These are phyloP conservation scores for Lysandra bellargus DNA, from an alignment of 2,888 invertebrate species.

Conservation along the genomic window DNA sequence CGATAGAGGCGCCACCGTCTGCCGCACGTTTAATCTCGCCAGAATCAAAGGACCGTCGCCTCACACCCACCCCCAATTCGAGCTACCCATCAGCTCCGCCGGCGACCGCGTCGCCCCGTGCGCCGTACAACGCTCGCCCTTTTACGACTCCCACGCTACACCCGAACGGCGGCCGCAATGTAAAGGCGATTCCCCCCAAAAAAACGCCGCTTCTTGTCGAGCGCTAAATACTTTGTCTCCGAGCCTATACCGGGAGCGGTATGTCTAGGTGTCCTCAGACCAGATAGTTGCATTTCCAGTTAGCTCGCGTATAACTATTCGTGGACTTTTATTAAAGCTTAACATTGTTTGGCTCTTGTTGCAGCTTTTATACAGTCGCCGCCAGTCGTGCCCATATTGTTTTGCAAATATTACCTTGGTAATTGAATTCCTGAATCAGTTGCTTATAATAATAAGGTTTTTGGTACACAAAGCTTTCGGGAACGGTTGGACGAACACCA, in stretches of 20 bases:
- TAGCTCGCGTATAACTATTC: slow-evolving; percentile 66
- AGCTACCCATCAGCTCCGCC: slow-evolving; percentile 54
- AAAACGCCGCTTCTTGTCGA: slow-evolving; percentile 53
- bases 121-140: slow-evolving; percentile 49
- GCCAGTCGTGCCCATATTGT: slow-evolving; percentile 48
- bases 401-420: slow-evolving; percentile 46
- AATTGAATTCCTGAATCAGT: slow-evolving; percentile 45
- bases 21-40: slow-evolving; percentile 80
- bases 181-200: slow-evolving; percentile 37
- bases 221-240: slow-evolving; percentile 70
- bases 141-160: neutral
- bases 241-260: slow-evolving; percentile 70
- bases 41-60: slow-evolving; percentile 78
- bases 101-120: slow-evolving; percentile 40
- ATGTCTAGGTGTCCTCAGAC: slow-evolving; percentile 69
- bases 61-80: slow-evolving; percentile 66
- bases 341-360: slow-evolving; percentile 60
- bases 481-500: slow-evolving; percentile 15
- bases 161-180: slow-evolving; percentile 48
- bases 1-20: slow-evolving; percentile 81
- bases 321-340: slow-evolving; percentile 68
- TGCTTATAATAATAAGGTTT: slow-evolving; percentile 46
- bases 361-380: slow-evolving; percentile 47
- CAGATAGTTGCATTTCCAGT: slow-evolving; percentile 77
- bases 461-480: slow-evolving; percentile 27